Percentiles rank a stretch among this genome's conserved stretches.
Conservation (phyloP, 2,113 vertebrate genomes). For the rat (Rattus norvegicus) region DNA sequence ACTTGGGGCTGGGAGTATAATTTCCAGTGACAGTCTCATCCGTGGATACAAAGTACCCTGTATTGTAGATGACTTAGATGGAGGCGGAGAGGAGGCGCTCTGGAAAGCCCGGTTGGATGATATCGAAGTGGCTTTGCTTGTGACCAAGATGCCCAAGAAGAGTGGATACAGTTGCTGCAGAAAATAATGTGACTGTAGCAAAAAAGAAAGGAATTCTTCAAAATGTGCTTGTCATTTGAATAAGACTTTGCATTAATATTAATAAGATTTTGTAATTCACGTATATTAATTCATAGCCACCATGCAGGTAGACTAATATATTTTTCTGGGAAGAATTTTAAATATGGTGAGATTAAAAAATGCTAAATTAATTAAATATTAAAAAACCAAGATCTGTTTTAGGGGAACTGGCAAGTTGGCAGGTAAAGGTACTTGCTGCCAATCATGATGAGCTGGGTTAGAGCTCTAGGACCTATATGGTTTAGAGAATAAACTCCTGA, state of each 20-base stretch:
- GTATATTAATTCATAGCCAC: conserved; percentile 30
- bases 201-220: conserved; percentile 15
- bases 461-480: background rate
- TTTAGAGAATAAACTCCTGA: background rate
- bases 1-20: conserved; percentile 64
- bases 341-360: background rate
- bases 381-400: background rate
- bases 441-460: background rate
- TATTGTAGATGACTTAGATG: conserved; percentile 37
- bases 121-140: background rate
- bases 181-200: background rate
- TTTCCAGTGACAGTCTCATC: conserved; percentile 73
- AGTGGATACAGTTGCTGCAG: background rate
- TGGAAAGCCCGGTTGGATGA: background rate
- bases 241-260: background rate
- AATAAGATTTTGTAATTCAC: background rate
- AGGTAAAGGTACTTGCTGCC: background rate
- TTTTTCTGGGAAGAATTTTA: conserved; percentile 39
- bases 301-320: background rate
- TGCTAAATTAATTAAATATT: conserved; percentile 32
- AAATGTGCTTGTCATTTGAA: background rate
- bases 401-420: background rate
- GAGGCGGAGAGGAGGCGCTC: background rate
- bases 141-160: background rate
- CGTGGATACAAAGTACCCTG: background rate